A percentile compares a stretch with the other conserved stretches of the same genome.
Conservation (phyloP, 2,113 vertebrate genomes). For the Lycaon pictus region DNA sequence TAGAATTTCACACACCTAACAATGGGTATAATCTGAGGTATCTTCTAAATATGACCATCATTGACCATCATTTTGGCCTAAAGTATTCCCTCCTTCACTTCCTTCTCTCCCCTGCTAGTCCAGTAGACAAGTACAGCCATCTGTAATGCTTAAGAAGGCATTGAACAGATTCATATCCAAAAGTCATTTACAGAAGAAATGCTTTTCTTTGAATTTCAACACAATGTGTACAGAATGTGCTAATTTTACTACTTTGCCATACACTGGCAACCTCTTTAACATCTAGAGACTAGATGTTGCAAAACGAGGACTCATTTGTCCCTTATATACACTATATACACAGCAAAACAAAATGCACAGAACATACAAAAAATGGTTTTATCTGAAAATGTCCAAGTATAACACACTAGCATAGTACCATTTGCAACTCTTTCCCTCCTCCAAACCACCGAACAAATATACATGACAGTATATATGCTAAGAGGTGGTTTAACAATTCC, state of each 20-base stretch:
- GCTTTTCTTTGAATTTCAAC: slow-evolving; percentile 47
- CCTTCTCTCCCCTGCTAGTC: slow-evolving; percentile 13
- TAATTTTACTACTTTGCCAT: slow-evolving; percentile 57
- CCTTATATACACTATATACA: slow-evolving; percentile 30
- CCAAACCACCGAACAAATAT: background rate
- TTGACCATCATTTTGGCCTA: background rate
- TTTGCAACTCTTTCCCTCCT: slow-evolving; percentile 17
- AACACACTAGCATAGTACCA: background rate
- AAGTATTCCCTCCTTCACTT: background rate
- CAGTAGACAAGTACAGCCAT: slow-evolving; percentile 40
- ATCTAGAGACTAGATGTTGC: slow-evolving; percentile 34
- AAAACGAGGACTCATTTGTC: slow-evolving; percentile 30
- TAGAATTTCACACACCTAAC: background rate
- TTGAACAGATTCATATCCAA: slow-evolving; percentile 16
- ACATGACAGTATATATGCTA: background rate
- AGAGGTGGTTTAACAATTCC: background rate
- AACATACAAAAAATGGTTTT: background rate
- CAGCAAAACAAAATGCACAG: slow-evolving; percentile 33
- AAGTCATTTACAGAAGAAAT: background rate
- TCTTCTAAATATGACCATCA: slow-evolving; percentile 24
- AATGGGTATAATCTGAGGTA: slow-evolving; percentile 17
- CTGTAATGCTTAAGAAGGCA: background rate
- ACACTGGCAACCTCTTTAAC: slow-evolving; percentile 50
- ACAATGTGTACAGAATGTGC: slow-evolving; percentile 27
- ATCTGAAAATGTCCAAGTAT: background rate